These are phyloP conservation scores for Vanacampus margaritifer DNA, from an alignment of 2,113 vertebrate species.

Conservation along the genomic window DNA sequence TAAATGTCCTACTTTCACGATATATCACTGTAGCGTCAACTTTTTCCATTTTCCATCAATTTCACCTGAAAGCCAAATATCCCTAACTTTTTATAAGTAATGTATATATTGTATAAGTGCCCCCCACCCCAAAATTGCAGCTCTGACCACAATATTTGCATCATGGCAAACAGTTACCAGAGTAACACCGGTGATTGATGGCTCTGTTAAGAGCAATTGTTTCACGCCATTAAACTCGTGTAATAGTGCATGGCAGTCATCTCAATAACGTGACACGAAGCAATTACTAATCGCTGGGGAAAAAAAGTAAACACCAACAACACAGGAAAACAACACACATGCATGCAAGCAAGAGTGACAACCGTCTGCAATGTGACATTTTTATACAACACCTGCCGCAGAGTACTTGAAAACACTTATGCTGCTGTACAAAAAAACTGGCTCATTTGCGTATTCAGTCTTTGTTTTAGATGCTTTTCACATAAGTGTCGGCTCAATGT, in stretches of 20 bases:
- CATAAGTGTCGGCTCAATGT: conserved; percentile 16
- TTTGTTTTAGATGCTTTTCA: conserved; percentile 7
- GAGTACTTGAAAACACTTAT: neutral
- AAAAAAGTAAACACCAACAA: neutral
- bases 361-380: conserved; percentile 10
- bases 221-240: conserved; percentile 65
- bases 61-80: too few species aligned
- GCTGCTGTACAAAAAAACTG: neutral
- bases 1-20: too few species aligned
- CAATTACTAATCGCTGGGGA: conserved; percentile 54
- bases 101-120: too few species aligned
- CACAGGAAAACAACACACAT: neutral
- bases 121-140: too few species aligned
- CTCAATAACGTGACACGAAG: conserved; percentile 68
- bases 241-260: conserved; percentile 71
- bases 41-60: too few species aligned
- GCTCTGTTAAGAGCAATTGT: conserved; percentile 70
- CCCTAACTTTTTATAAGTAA: too few species aligned
- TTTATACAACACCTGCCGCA: neutral
- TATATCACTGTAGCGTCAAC: too few species aligned
- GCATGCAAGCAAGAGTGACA: conserved; percentile 46
- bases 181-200: conserved; percentile 66
- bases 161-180: conserved; percentile 51
- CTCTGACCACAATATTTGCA: conserved; percentile 46
- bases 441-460: neutral